Evolutionary conservation across 2,113 vertebrate genomes (phyloP).

Genomic region (Ptychochromis oligacanthus): DNA sequence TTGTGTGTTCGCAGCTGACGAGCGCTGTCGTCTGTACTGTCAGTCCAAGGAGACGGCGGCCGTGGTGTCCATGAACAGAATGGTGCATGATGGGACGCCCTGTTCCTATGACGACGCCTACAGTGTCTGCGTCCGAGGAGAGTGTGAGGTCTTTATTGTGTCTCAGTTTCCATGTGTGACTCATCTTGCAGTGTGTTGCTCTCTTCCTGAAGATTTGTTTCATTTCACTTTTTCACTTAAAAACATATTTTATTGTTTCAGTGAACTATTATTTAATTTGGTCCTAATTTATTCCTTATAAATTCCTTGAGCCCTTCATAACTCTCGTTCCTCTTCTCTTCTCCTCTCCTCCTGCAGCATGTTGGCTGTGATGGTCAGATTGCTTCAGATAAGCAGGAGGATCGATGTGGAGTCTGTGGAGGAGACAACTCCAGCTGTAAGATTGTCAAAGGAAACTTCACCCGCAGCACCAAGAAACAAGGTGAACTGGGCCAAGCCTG

Average conservation of each 20-base stretch:
- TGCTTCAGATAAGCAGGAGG: slow-evolving; percentile 90
- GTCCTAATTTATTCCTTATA: not conserved
- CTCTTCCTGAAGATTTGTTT: not conserved
- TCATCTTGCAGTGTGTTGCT: not conserved
- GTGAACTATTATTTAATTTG: not conserved
- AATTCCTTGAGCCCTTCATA: no score
- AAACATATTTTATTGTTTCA: not conserved
- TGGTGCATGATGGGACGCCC: slow-evolving; percentile 92
- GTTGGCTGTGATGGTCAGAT: slow-evolving; percentile 95
- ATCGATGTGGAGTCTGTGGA: slow-evolving; percentile 94
- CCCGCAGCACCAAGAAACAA: slow-evolving; percentile 87
- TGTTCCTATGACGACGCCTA: slow-evolving; percentile 93
- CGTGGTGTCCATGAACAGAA: slow-evolving; percentile 90
- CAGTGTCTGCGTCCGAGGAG: slow-evolving; percentile 93
- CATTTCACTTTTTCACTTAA: no score
- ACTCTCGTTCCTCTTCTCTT: not conserved
- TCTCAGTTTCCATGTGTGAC: not conserved
- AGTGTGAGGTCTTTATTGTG: slow-evolving; percentile 87
- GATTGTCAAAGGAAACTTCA: slow-evolving; percentile 93
- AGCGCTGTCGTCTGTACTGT: slow-evolving; percentile 91
- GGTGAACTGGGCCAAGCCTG: slow-evolving; percentile 68
- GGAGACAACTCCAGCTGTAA: slow-evolving; percentile 94
- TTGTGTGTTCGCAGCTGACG: slow-evolving; percentile 81
- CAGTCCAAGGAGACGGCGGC: slow-evolving; percentile 88
- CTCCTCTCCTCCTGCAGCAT: slow-evolving; percentile 78